Evolutionary conservation across 2,888 invertebrate genomes (phyloP).

Genomic region (Eupithecia tripunctaria): DNA sequence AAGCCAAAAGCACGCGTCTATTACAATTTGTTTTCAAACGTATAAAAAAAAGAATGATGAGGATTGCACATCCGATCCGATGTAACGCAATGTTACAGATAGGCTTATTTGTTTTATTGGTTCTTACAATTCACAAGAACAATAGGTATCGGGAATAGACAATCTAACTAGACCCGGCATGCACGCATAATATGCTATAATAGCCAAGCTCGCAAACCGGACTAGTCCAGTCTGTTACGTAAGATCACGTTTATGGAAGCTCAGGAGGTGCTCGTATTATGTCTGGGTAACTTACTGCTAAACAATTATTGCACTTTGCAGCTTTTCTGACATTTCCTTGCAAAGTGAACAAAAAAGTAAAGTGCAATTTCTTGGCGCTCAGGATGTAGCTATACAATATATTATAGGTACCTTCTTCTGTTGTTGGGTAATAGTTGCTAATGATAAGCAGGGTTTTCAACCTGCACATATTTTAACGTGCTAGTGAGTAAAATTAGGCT

Average conservation of each 20-base stretch:
- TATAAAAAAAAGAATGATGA: slow-evolving; percentile 24
- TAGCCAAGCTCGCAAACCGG: slow-evolving; percentile 33
- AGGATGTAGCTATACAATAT: background rate
- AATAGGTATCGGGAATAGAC: slow-evolving; percentile 22
- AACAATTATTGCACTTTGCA: background rate
- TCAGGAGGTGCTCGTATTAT: slow-evolving; percentile 22
- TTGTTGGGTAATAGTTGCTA: background rate
- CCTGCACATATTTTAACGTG: too few species aligned
- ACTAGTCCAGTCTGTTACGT: slow-evolving; percentile 36
- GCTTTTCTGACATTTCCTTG: background rate
- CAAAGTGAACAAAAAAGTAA: background rate
- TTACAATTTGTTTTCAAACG: slow-evolving; percentile 17
- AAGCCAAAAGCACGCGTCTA: slow-evolving; percentile 7
- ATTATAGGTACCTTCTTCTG: too few species aligned
- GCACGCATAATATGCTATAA: too few species aligned
- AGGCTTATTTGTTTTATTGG: background rate
- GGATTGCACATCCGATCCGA: background rate
- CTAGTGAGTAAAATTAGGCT: too few species aligned
- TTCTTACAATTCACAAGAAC: background rate
- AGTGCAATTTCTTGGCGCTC: background rate
- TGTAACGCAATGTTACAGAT: background rate
- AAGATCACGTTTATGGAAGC: slow-evolving; percentile 31
- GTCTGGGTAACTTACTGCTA: background rate
- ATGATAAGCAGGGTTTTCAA: background rate
- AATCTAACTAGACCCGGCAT: slow-evolving; percentile 29